Base-by-base conservation (phyloP, 2,113 vertebrate genomes). In the Lontra canadensis region DNA sequence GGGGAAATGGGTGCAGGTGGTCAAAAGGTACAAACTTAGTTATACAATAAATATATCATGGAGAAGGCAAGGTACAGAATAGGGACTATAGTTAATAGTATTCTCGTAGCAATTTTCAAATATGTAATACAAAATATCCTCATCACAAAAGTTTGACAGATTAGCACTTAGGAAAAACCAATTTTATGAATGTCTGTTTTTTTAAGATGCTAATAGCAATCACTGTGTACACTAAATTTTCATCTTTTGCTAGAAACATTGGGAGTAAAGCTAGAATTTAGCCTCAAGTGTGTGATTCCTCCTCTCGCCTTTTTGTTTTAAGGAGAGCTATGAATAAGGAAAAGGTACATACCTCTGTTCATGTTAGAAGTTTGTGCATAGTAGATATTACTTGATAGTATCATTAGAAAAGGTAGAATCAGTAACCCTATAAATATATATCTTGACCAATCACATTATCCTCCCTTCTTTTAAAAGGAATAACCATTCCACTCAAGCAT, bases 191-290 rank as follows among this genome's bases (percentile, higher is more conserved):
- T 88, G 29, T 57, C 31, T 87, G 8, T 23, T 59, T 95, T 88
- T 73, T 80, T 25, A 67, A 88, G 69, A 90, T 82, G n/a, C 14
- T 67, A 49, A 12, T 83, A 69, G 57, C 52, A 84, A 20, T 73
- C 42, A 89, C 42, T 85, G 52, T 49, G 85, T 83, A 63, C 10
- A 42, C 73, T 61, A 25, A 71, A 69, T 94, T 44, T 85, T 83
- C 71, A 90, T 74, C 25, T 65, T 78, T 93, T 89, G 31, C 71
- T 55, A 29, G 44, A 93, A 57, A 80, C 36, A 47, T 49, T 42
- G 86, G 65, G 86, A 90, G 63, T 71, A 65, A 71, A 95, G 23
- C 57, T 74, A 84, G 90, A 34, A 67, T 49, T 76, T 44, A 95
- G 39, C 73, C 31, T 67, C 18, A 52, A 42, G 52, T 7, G 9